Base-by-base conservation (phyloP, 1,140 invertebrate genomes). In the Platyscapa corneri region DNA sequence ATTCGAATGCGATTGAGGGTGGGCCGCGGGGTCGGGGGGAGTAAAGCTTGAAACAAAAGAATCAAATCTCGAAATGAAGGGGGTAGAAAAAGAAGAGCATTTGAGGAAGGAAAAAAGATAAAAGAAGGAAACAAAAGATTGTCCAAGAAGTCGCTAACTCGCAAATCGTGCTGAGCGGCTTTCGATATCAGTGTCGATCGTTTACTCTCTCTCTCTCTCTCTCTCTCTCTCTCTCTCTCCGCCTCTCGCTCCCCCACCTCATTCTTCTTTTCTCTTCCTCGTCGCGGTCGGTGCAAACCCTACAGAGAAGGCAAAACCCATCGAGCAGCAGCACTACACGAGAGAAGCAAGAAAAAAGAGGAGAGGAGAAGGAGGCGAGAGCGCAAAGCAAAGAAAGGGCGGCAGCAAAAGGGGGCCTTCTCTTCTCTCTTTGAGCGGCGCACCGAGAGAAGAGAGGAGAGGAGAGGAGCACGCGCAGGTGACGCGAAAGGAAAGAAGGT, bases 101-200 rank as follows among this genome's bases (percentile, higher is more conserved):
- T 16, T 10, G 6, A 78, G 65, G 37, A 23, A 56, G 65, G 76
- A 74, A 49, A 64, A 86, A 53, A 80, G 72, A 83, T 81, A 86
- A 84, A 34, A 64, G 81, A 23, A 42, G 32, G 32, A 78, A 77
- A 79, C 64, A 60, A 79, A 79, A 75, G 53, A 83, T 64, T 34
- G 53, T 39, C 77, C 32, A n/a, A 79, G 37, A 79, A 83, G 81
- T 75, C 70, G 34, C 77, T 65, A 72, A 89, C 83, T 90, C 89
- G 88, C 88, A 89, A 90, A 91, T 90, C 88, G 88, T 86, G 86
- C 83, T 76, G 37, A 42, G 70, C 74, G 75, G 84, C 76, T 72
- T 79, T 75, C 86, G 65, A 81, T 90, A 92, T 91, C 91, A 91
- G 91, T 92, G 91, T 92, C 91, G 90, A 90, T 92, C 89, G 89